Conservation (phyloP, 2,888 invertebrate species). For the Electrophaes corylata region DNA sequence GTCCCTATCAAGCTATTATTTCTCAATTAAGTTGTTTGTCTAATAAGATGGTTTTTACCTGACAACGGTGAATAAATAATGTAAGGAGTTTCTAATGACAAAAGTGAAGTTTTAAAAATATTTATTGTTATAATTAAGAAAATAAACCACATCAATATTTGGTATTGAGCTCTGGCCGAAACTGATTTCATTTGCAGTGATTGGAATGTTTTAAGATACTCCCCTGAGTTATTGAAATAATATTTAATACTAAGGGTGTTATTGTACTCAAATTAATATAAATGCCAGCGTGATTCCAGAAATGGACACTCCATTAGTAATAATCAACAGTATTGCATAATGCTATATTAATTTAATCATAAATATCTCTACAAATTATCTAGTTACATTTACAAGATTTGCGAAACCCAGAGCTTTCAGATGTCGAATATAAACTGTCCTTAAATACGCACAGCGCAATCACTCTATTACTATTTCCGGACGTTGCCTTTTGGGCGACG, state of each 20-base stretch:
- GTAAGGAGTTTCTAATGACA: constrained; percentile 23
- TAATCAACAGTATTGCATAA: constrained; percentile 63
- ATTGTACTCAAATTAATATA: constrained; percentile 57
- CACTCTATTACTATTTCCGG: constrained; percentile 68
- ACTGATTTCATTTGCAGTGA: constrained; percentile 54
- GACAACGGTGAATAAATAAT: constrained; percentile 11
- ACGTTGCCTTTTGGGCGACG: constrained; percentile 77
- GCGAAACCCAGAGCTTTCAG: constrained; percentile 60
- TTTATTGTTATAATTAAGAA: constrained; percentile 72
- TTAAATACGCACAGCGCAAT: constrained; percentile 40
- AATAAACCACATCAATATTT: constrained; percentile 76
- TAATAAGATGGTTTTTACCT: constrained; percentile 48
- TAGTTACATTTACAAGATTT: constrained; percentile 59
- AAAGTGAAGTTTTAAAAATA: constrained; percentile 55
- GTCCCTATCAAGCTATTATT: constrained; percentile 36
- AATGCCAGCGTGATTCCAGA: constrained; percentile 49
- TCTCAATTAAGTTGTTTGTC: constrained; percentile 51
- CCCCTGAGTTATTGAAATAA: constrained; percentile 48
- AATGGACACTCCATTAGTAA: constrained; percentile 54
- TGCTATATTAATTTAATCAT: constrained; percentile 69
- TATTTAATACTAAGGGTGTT: constrained; percentile 46
- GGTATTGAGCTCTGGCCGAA: constrained; percentile 75
- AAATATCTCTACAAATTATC: constrained; percentile 70
- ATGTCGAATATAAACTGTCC: constrained; percentile 56
- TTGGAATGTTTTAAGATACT: constrained; percentile 70